Evolutionary conservation across 2,888 invertebrate species (phyloP), one percentile per base, ranked within the genome.

Genomic region (Orchestes rusci): DNA sequence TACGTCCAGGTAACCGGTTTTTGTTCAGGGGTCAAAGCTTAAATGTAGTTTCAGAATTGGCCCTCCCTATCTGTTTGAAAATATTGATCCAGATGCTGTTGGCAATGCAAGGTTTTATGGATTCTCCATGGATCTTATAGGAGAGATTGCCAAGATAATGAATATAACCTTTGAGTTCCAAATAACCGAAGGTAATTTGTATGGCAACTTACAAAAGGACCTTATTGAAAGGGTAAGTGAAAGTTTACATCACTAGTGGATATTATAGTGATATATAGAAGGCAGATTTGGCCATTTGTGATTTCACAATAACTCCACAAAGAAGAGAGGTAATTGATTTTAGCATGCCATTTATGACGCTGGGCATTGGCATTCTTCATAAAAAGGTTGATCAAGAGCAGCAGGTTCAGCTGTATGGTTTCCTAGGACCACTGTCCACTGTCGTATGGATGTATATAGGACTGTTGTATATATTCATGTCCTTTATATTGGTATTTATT

Each of bases 281-380:
- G 74, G 93, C 93, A 7, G 92, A 95, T 65, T 76, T 99, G 55
- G 96, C 92, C 0, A 85, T 97, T 47, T 96, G 94, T 57, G 95
- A 96, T 63, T 72, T 99, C 53, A 96, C 97, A 1, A 94, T 97
- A 45, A 99, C 92, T 4, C 91, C 87, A 63, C 80, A 85, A 42
- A 74, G 97, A 42, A 80, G 93, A 56, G 79, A 82, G 52, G 82
- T 79, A 16, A 90, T 92, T n/a, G 93, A 94, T 67, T 95, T 95
- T 65, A 92, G 92, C 3, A 89, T 92, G 70, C 97, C 97, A 1
- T 99, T 96, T 69, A 95, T 99, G 90, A 92, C 89, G 58, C 71
- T 96, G 52, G 91, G 60, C 66, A 66, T 93, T 52, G 87, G 90
- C 57, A 92, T 95, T 62, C 68, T 93, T 48, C 90, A 84, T 69